Percentiles rank a stretch among this genome's conserved stretches.
These are phyloP conservation scores for Aphaenogaster floridana DNA, from an alignment of 1,140 invertebrate genomes.

Conservation along the genomic window DNA sequence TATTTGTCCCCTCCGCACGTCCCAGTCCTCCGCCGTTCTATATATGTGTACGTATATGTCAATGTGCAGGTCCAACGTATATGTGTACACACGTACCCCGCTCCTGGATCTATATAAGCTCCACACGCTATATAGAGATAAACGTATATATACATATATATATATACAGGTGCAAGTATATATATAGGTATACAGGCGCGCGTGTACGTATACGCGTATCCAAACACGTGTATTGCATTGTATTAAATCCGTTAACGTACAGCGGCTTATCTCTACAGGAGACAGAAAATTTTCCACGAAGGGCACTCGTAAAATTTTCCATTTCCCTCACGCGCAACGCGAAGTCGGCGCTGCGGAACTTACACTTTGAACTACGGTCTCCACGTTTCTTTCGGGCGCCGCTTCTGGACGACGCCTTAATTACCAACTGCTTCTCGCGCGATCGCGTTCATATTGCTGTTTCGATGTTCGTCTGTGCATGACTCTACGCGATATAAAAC, in stretches of 20 bases:
- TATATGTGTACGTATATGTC: constrained; percentile 13
- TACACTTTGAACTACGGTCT: background rate
- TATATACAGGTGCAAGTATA: constrained; percentile 11
- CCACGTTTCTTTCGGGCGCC: background rate
- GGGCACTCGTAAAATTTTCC: constrained; percentile 54
- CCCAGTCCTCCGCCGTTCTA: constrained; percentile 39
- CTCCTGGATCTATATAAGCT: constrained; percentile 40
- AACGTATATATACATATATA: constrained; percentile 13
- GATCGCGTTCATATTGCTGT: constrained; percentile 5
- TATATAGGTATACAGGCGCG: background rate
- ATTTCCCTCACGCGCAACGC: constrained; percentile 46
- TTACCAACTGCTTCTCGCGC: background rate
- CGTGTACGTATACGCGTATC: constrained; percentile 51
- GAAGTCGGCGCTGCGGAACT: constrained; percentile 20
- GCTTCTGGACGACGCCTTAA: constrained; percentile 5
- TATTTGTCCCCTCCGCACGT: constrained; percentile 75
- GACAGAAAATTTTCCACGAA: constrained; percentile 61
- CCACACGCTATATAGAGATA: constrained; percentile 30
- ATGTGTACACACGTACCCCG: constrained; percentile 10
- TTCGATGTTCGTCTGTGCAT: constrained; percentile 28
- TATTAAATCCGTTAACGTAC: constrained; percentile 80
- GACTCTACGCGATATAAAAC: constrained; percentile 41
- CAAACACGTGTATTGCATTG: constrained; percentile 80
- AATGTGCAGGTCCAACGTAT: constrained; percentile 11
- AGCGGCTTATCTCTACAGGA: constrained; percentile 63